These are phyloP conservation scores for Phengaris arion DNA, from an alignment of 2,888 invertebrate genomes.

Conservation along the genomic window DNA sequence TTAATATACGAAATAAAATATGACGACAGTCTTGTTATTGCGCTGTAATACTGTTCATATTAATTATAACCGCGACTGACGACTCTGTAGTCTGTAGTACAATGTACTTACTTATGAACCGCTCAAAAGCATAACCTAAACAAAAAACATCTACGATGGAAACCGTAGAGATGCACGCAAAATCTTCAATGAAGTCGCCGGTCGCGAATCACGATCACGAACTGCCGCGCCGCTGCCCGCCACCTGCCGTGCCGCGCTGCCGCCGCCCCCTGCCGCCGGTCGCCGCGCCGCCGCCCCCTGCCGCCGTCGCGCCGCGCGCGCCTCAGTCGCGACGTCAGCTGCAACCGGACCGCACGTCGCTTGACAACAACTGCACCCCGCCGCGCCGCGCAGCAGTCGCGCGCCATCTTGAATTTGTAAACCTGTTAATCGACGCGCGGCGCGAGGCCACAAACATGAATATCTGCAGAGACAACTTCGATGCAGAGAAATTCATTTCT, in stretches of 20 bases:
- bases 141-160: no score
- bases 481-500: background rate
- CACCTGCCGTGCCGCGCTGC: background rate
- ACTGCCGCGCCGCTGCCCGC: background rate
- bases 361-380: background rate
- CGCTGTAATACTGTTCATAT: no score
- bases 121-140: no score
- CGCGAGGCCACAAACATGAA: background rate
- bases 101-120: no score
- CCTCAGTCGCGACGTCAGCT: conserved; percentile 15
- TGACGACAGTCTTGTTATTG: no score
- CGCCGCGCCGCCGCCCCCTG: no score
- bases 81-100: no score
- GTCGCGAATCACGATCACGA: background rate
- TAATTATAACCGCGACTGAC: no score
- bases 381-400: conserved; percentile 6
- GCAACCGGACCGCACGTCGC: conserved; percentile 2
- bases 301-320: background rate
- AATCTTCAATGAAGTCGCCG: background rate
- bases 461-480: background rate
- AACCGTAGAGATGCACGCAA: no score
- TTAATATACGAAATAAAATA: no score
- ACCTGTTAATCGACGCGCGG: no score
- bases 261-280: background rate
- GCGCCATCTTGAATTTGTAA: conserved; percentile 2